These are phyloP conservation scores for Diadumene lineata DNA, from an alignment of 92 coral and sea anemone genomes.

Conservation along the genomic window DNA sequence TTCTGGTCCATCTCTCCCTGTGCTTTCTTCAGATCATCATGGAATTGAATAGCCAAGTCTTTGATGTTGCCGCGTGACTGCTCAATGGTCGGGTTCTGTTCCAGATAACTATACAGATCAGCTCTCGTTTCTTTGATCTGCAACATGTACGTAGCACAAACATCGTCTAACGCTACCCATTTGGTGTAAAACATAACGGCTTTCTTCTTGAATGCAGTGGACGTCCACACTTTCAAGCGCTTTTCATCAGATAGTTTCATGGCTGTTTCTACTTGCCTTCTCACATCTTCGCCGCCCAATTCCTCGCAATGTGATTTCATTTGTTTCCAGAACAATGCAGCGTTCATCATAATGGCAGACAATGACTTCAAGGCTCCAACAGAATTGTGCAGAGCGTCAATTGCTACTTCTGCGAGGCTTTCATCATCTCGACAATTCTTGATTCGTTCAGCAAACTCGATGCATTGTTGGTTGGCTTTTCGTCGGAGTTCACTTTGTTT, in stretches of 20 bases:
- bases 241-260: constrained; percentile 48
- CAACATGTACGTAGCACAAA: constrained; percentile 55
- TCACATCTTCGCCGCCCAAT: constrained; percentile 32
- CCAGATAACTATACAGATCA: constrained; percentile 54
- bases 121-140: constrained; percentile 59
- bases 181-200: constrained; percentile 55
- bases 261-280: constrained; percentile 17
- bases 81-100: constrained; percentile 64
- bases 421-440: constrained; percentile 48
- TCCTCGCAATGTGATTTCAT: constrained; percentile 55
- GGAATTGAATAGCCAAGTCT: constrained; percentile 41
- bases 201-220: constrained; percentile 34
- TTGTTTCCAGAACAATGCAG: constrained; percentile 59
- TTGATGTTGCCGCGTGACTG: constrained; percentile 46
- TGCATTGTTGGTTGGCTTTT: constrained; percentile 42
- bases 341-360: constrained; percentile 62
- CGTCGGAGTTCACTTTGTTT: constrained; percentile 38
- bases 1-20: constrained; percentile 41
- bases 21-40: constrained; percentile 44
- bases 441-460: constrained; percentile 56
- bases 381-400: constrained; percentile 61
- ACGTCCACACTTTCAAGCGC: constrained; percentile 53
- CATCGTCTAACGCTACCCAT: constrained; percentile 75
- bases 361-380: constrained; percentile 62
- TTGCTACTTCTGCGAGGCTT: constrained; percentile 50